These are phyloP conservation scores for Gallinago jamesoni DNA, from an alignment of 2,113 vertebrate species.

Conservation along the genomic window DNA sequence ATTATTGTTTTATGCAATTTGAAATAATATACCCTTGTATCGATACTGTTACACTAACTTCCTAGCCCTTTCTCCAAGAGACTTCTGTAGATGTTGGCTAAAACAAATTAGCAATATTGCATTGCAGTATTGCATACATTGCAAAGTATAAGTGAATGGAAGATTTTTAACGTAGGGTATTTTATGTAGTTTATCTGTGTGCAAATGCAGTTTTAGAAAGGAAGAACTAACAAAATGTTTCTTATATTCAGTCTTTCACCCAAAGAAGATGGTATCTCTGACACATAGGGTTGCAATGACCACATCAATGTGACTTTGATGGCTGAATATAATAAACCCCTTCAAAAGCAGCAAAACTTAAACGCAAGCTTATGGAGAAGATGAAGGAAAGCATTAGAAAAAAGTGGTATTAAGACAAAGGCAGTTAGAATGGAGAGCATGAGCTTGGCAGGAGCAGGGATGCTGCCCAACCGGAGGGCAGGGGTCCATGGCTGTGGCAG, in stretches of 20 bases:
- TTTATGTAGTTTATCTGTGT: background rate
- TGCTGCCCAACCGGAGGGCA: background rate
- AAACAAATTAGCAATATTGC: background rate
- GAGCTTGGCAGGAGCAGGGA: background rate
- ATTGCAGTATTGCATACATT: background rate
- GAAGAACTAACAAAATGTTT: background rate
- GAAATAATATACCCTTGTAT: background rate
- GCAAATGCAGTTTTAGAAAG: background rate
- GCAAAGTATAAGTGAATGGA: background rate
- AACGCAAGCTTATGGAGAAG: background rate
- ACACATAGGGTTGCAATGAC: background rate
- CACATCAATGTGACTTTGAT: background rate
- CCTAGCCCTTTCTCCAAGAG: background rate
- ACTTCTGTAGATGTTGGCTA: background rate
- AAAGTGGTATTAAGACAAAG: background rate
- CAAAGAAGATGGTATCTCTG: background rate
- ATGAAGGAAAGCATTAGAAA: background rate
- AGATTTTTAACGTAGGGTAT: background rate
- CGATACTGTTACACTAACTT: background rate
- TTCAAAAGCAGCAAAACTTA: background rate
- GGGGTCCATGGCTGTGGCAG: accelerated
- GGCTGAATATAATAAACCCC: background rate
- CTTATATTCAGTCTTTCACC: background rate
- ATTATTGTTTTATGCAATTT: background rate
- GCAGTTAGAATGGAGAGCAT: background rate